A percentile compares a stretch with the other conserved stretches of the same genome.
phyloP scores from a whole-genome alignment of 2,888 invertebrate genomes.

The Xanthorhoe spadicearia region DNA sequence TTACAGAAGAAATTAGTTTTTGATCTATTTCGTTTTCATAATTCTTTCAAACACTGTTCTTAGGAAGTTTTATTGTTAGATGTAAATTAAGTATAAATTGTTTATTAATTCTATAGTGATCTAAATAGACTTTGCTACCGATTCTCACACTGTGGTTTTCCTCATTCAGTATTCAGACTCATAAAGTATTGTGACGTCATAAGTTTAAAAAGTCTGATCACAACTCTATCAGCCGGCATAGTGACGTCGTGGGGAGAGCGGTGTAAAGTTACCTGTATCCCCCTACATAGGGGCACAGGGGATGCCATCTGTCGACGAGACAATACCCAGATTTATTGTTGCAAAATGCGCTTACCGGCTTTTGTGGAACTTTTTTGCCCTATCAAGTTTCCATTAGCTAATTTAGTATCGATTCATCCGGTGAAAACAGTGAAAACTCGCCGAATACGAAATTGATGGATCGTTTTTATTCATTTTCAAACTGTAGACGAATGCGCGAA shows the following conservation, averaged over 20 bases:
- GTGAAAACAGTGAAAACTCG: conserved; percentile 71
- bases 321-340: conserved; percentile 79
- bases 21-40: no score
- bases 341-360: conserved; percentile 74
- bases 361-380: conserved; percentile 78
- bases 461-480: conserved; percentile 75
- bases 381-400: conserved; percentile 85
- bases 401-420: conserved; percentile 77
- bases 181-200: background rate
- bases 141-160: no score
- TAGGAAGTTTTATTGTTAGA: no score
- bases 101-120: no score
- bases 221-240: conserved; percentile 14
- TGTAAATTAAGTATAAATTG: no score
- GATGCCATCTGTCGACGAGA: conserved; percentile 77
- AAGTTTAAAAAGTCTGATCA: conserved; percentile 1
- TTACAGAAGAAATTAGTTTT: no score
- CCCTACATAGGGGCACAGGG: conserved; percentile 52
- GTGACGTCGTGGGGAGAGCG: conserved; percentile 33
- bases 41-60: no score
- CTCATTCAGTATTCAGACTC: background rate
- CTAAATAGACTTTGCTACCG: no score
- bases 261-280: conserved; percentile 75
- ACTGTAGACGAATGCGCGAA: conserved; percentile 65
- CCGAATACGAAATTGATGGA: conserved; percentile 75